A percentile compares a stretch with the other conserved stretches of the same genome.
Conservation (phyloP, 2,113 vertebrate species). For the Vanacampus margaritifer region DNA sequence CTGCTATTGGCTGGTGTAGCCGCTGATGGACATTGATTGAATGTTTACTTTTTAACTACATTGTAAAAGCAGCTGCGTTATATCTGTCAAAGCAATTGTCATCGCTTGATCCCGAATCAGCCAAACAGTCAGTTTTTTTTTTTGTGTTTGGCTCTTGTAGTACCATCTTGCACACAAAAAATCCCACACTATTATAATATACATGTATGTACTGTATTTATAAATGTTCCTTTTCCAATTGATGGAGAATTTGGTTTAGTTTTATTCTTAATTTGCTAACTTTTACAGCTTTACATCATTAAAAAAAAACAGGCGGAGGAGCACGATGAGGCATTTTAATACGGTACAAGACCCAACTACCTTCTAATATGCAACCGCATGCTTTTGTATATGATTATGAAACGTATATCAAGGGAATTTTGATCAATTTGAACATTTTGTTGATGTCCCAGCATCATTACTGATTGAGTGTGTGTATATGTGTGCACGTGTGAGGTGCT, state of each 20-base stretch:
- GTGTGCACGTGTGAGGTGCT: constrained; percentile 54
- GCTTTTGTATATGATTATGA: constrained; percentile 62
- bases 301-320: constrained; percentile 26
- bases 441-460: constrained; percentile 42
- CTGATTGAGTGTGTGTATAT: constrained; percentile 26
- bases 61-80: constrained; percentile 24
- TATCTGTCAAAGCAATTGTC: constrained; percentile 16
- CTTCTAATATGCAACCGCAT: constrained; percentile 70
- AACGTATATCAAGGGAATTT: constrained; percentile 37
- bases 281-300: constrained; percentile 22
- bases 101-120: constrained; percentile 21
- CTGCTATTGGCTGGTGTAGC: constrained; percentile 46
- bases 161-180: constrained; percentile 30
- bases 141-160: constrained; percentile 37
- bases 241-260: constrained; percentile 37
- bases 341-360: constrained; percentile 62
- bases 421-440: constrained; percentile 41
- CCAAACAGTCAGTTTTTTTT: constrained; percentile 1
- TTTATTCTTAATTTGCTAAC: constrained; percentile 28
- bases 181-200: constrained; percentile 30
- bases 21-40: constrained; percentile 32
- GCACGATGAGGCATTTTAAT: constrained; percentile 67
- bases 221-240: constrained; percentile 19
- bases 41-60: constrained; percentile 33
- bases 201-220: constrained; percentile 29